Conservation (phyloP, 2,888 invertebrate genomes). For the Eupsilia transversa region DNA sequence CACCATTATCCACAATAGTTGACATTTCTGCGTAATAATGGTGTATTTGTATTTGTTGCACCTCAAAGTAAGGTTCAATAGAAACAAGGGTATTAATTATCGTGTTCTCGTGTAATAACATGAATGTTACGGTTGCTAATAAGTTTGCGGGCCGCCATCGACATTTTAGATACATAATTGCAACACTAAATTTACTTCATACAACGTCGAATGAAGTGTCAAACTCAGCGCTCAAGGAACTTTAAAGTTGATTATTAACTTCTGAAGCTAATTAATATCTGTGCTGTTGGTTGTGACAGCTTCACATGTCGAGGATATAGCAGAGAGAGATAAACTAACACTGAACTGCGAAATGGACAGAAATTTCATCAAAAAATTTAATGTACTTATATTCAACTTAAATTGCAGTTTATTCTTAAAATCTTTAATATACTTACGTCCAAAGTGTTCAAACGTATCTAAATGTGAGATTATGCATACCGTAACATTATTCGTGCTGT, state of each 20-base stretch:
- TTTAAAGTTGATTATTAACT: slow-evolving; percentile 87
- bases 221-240: slow-evolving; percentile 82
- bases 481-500: slow-evolving; percentile 23
- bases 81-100: slow-evolving; percentile 2
- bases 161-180: slow-evolving; percentile 76
- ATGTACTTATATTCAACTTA: slow-evolving; percentile 42
- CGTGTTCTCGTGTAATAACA: slow-evolving; percentile 47
- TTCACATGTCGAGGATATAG: slow-evolving; percentile 59
- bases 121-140: slow-evolving; percentile 60
- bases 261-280: slow-evolving; percentile 85
- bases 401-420: slow-evolving; percentile 39
- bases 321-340: slow-evolving; percentile 57
- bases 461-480: slow-evolving; percentile 15
- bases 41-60: background rate
- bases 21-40: background rate
- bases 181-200: slow-evolving; percentile 80
- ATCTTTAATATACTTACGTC: slow-evolving; percentile 23
- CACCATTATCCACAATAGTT: background rate
- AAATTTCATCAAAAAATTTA: slow-evolving; percentile 57
- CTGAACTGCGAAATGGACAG: slow-evolving; percentile 49
- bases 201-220: slow-evolving; percentile 79
- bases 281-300: slow-evolving; percentile 74
- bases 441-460: slow-evolving; percentile 18
- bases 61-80: background rate
- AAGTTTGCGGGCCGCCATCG: slow-evolving; percentile 67